Percentiles rank a stretch among this genome's conserved stretches.
These are phyloP conservation scores for Miichthys miiuy DNA, from an alignment of 2,797 vertebrate genomes.

Conservation along the genomic window DNA sequence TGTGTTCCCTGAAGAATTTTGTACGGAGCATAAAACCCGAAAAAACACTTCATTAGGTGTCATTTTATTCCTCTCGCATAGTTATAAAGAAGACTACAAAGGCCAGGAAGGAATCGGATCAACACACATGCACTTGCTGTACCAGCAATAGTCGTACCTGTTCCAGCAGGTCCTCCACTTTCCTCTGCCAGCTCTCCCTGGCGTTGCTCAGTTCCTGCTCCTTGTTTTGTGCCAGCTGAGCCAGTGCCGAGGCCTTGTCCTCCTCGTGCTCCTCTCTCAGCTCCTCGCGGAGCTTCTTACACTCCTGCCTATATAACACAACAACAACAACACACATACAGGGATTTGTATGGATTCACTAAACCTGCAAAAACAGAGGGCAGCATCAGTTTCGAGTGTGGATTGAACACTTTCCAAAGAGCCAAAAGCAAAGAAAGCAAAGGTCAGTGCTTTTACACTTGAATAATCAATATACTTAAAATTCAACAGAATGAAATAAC, in stretches of 20 bases:
- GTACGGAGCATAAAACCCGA: background rate
- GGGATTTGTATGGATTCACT: too few species aligned
- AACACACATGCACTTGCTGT: background rate
- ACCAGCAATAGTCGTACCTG: slow-evolving; percentile 85
- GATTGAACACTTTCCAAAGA: background rate
- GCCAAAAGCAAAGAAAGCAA: background rate
- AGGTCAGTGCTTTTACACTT: background rate
- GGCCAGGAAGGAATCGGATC: background rate
- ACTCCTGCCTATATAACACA: slow-evolving; percentile 92
- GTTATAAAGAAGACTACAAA: background rate
- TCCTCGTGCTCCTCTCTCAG: slow-evolving; percentile 93
- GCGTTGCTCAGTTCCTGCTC: slow-evolving; percentile 93
- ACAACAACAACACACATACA: slow-evolving; percentile 32
- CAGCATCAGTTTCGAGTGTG: background rate
- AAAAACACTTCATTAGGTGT: background rate
- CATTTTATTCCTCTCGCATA: background rate
- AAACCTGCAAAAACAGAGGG: background rate
- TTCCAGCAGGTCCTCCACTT: slow-evolving; percentile 97
- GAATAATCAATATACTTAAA: background rate
- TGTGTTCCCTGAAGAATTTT: background rate
- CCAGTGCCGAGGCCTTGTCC: slow-evolving; percentile 91
- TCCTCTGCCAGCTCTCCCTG: slow-evolving; percentile 96
- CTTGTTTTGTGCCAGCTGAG: slow-evolving; percentile 92
- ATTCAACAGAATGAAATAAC: too few species aligned
- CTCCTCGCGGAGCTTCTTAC: slow-evolving; percentile 96